These are phyloP conservation scores for Poeciliopsis turneri DNA, from an alignment of 2,797 vertebrate genomes.

Conservation along the genomic window DNA sequence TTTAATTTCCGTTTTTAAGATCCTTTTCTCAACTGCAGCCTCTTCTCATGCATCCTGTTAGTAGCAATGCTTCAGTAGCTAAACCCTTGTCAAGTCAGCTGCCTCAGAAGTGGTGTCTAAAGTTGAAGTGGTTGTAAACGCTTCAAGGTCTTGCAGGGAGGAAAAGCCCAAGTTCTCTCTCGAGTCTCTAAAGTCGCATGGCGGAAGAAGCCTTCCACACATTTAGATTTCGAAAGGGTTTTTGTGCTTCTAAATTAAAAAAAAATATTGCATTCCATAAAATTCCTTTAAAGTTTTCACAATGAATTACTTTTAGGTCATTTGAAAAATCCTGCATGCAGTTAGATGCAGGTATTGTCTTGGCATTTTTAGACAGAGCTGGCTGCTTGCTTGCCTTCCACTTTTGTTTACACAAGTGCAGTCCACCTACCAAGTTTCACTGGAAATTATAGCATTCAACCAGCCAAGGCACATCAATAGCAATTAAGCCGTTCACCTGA, in stretches of 20 bases:
- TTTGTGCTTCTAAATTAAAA: neutral
- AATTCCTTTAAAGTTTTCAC: slow-evolving; percentile 5
- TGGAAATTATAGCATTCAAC: slow-evolving; percentile 45
- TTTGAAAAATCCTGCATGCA: neutral
- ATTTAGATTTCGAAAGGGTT: neutral
- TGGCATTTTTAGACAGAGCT: slow-evolving; percentile 24
- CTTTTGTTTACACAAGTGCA: slow-evolving; percentile 37
- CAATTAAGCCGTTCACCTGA: slow-evolving; percentile 53
- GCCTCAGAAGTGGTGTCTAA: slow-evolving; percentile 63
- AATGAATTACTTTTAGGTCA: slow-evolving; percentile 2
- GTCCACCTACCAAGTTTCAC: slow-evolving; percentile 28
- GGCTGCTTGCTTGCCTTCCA: slow-evolving; percentile 33
- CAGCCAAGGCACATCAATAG: slow-evolving; percentile 44
- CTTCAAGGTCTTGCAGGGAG: slow-evolving; percentile 48
- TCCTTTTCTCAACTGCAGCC: slow-evolving; percentile 52
- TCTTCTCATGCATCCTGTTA: slow-evolving; percentile 65
- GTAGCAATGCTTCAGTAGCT: slow-evolving; percentile 55
- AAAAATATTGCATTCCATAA: slow-evolving; percentile 1
- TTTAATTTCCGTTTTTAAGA: slow-evolving; percentile 14
- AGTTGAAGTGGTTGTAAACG: slow-evolving; percentile 79
- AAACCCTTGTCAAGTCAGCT: slow-evolving; percentile 62
- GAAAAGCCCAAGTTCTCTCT: neutral
- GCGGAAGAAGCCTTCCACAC: neutral
- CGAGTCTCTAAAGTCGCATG: neutral
- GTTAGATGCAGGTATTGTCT: slow-evolving; percentile 24